Conservation (phyloP, 2,888 invertebrate genomes). For the Nemotelus pantherinus region DNA sequence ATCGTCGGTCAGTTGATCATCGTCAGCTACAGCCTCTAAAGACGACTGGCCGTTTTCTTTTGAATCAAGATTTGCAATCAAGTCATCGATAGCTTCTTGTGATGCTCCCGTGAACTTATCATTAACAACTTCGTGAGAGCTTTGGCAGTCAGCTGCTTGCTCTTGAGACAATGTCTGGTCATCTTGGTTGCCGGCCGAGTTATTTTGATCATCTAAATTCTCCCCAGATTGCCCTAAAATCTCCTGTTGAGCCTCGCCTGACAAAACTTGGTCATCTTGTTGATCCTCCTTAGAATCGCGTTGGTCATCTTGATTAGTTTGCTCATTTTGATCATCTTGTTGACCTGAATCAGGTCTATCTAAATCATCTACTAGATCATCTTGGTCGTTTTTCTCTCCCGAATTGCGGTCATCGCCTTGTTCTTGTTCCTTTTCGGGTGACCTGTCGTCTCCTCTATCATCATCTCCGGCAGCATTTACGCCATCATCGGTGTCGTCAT, state of each 20-base stretch:
- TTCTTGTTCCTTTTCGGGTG: not conserved
- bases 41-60: too few species aligned
- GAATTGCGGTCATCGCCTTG: not conserved
- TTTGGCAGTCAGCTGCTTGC: not conserved
- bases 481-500: not conserved
- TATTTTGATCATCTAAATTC: too few species aligned
- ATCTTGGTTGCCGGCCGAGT: too few species aligned
- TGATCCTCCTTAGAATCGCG: not conserved
- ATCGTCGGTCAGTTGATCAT: too few species aligned
- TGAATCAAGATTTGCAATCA: not conserved
- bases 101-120: conserved; percentile 5
- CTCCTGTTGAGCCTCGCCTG: too few species aligned
- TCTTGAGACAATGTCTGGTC: not conserved
- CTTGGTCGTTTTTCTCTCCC: not conserved
- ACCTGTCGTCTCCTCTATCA: conserved; percentile 3
- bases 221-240: too few species aligned
- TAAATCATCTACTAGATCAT: conserved; percentile 8
- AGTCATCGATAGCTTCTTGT: conserved; percentile 8
- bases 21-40: too few species aligned
- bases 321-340: not conserved
- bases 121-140: conserved; percentile 10
- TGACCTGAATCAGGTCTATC: not conserved
- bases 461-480: not conserved
- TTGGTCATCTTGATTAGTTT: not conserved
- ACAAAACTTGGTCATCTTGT: not conserved